Conservation (phyloP, 2,113 vertebrate species). For the Atractosteus spatula region DNA sequence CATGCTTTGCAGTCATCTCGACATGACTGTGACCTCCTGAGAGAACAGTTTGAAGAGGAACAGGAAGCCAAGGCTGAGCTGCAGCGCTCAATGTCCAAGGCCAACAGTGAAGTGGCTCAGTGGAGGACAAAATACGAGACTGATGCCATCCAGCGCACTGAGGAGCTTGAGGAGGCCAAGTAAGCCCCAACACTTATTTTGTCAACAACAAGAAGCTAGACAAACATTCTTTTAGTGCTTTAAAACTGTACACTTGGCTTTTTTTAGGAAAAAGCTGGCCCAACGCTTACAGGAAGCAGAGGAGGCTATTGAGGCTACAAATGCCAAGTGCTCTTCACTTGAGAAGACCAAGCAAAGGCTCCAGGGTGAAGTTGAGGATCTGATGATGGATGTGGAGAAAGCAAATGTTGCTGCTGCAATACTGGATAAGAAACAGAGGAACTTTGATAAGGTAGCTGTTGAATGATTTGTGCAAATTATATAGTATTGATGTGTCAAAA, state of each 20-base stretch:
- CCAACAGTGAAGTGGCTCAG: constrained; percentile 58
- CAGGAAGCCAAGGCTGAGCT: constrained; percentile 31
- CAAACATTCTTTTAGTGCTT: neutral
- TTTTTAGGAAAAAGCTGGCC: constrained; percentile 48
- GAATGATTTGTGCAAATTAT: neutral
- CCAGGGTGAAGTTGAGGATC: constrained; percentile 42
- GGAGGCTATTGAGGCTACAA: constrained; percentile 48
- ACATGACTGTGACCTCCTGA: constrained; percentile 24
- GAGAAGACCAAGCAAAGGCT: constrained; percentile 59
- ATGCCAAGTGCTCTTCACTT: constrained; percentile 55
- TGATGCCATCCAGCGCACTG: constrained; percentile 77
- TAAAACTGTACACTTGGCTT: constrained; percentile 10
- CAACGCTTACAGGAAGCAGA: constrained; percentile 58
- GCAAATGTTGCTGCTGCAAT: constrained; percentile 23
- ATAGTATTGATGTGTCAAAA: neutral
- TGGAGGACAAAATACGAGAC: constrained; percentile 88
- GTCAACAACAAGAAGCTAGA: no score
- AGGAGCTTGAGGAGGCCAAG: constrained; percentile 84
- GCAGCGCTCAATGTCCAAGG: constrained; percentile 45
- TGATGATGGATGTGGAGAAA: constrained; percentile 47
- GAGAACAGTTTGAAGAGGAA: constrained; percentile 34
- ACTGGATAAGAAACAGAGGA: constrained; percentile 29
- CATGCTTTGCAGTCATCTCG: constrained; percentile 30
- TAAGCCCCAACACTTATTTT: neutral
- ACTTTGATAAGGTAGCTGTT: constrained; percentile 28